A percentile compares a stretch with the other conserved stretches of the same genome.
These are phyloP conservation scores for Ylistrum balloti DNA, from an alignment of 1,140 invertebrate species.

Conservation along the genomic window DNA sequence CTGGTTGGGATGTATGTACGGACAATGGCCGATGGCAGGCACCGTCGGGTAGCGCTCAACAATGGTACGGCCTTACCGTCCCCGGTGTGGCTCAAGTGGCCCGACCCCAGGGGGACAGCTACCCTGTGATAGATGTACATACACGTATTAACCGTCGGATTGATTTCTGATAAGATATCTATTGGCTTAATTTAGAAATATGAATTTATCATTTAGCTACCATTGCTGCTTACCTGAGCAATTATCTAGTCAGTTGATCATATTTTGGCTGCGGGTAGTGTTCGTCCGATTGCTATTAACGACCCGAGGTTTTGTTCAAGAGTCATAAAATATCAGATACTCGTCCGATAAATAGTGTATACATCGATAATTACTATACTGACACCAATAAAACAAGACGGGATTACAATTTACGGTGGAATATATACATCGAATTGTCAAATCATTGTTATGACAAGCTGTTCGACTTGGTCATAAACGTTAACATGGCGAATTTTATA, in stretches of 20 bases:
- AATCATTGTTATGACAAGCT: not conserved
- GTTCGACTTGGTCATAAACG: constrained; percentile 13
- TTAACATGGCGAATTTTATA: not conserved
- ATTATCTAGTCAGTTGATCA: constrained; percentile 19
- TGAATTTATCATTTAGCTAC: constrained; percentile 15
- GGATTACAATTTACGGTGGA: not conserved
- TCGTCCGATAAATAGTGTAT: not conserved
- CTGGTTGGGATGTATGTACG: not conserved
- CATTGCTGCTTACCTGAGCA: constrained; percentile 14
- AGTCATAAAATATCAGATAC: constrained; percentile 35
- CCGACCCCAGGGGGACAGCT: constrained; percentile 17
- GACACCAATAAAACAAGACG: constrained; percentile 15
- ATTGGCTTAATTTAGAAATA: constrained; percentile 36
- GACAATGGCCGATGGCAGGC: not conserved
- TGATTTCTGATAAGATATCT: constrained; percentile 29
- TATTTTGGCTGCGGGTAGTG: constrained; percentile 9
- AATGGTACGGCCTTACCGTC: not conserved
- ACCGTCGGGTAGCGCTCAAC: constrained; percentile 18
- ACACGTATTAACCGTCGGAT: constrained; percentile 33
- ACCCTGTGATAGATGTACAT: constrained; percentile 19
- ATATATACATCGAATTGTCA: not conserved
- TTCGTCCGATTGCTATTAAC: constrained; percentile 8
- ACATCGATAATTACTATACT: not conserved
- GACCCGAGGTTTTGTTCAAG: not conserved
- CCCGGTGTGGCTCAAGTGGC: not conserved